These are phyloP conservation scores for Mohoua ochrocephala DNA, from an alignment of 2,113 vertebrate species.

Conservation along the genomic window DNA sequence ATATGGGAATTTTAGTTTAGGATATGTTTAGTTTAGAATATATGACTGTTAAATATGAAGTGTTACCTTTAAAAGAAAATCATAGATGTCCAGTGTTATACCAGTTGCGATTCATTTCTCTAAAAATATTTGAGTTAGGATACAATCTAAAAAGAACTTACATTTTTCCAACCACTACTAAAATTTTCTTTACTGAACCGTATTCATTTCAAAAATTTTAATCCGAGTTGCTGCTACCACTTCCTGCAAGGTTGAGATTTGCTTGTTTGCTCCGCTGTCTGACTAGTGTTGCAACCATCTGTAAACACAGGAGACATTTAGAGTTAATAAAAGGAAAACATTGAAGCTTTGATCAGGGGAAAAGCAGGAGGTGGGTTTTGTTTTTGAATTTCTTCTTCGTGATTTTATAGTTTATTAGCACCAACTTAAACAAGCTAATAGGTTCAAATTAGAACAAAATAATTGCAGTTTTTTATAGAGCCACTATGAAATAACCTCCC, in stretches of 20 bases:
- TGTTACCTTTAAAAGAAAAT: background rate
- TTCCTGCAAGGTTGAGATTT: background rate
- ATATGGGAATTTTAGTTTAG: background rate
- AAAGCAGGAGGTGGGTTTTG: background rate
- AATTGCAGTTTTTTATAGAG: background rate
- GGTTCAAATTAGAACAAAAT: conserved; percentile 35
- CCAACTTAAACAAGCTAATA: conserved; percentile 24
- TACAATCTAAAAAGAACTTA: background rate
- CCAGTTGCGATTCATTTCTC: background rate
- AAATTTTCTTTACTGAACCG: background rate
- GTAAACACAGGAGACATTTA: conserved; percentile 4
- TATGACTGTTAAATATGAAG: background rate
- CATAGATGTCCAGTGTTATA: background rate
- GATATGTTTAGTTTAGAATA: background rate
- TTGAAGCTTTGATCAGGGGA: conserved; percentile 28
- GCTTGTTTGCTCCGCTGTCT: background rate
- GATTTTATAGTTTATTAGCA: conserved; percentile 33
- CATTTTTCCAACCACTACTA: background rate
- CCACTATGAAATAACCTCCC: background rate
- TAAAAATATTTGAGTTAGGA: background rate
- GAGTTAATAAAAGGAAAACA: conserved; percentile 31
- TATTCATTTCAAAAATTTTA: background rate
- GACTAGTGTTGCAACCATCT: background rate
- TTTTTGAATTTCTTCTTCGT: background rate
- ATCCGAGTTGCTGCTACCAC: background rate